Evolutionary conservation across 2,113 vertebrate genomes (phyloP), one percentile per base, ranked within the genome.

Genomic region (Tor tambroides): DNA sequence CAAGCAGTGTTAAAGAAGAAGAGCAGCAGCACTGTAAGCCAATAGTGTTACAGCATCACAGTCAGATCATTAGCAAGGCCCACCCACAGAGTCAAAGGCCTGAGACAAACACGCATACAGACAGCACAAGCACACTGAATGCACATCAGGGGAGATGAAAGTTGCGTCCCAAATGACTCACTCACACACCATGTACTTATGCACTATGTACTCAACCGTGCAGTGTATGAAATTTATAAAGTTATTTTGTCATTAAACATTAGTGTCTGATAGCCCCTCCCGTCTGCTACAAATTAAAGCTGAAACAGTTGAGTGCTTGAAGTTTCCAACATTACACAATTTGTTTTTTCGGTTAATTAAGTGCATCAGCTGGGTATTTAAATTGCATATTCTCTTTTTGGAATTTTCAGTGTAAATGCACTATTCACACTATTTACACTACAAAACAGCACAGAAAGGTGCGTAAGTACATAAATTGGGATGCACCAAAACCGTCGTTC

Each of bases 1-100:
- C 93, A 97, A 97, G 97, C 96, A 96, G 95, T 95, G 94, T 96
- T 96, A 98, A 98, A 97, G 96, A 97, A 98, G 96, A 98, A 97
- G 98, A 96, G 96, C 97, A 97, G 96, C 96, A 95, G 94, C 96
- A 96, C 95, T 96, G 96, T 99, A 95, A 99, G 97, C 98, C 95
- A 97, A 96, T 92, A 96, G 96, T 95, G 95, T 96, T 96, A 95
- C 91, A 97, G 95, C 94, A 96, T 95, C 96, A 96, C 94, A 92
- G 94, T 96, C 95, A 95, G 95, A 94, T 94, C 92, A 95, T 91
- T 93, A 95, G 93, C 92, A 93, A 92, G 91, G 90, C 87, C 76
- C 87, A 87, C 92, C 94, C 94, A 87, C 92, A 89, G 88, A 92
- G 93, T 90, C 89, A 90, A 89, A 89, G 91, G 92, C 87, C 91